Evolutionary conservation across 2,888 invertebrate species (phyloP), one percentile per base, ranked within the genome.

Genomic region (Agriotes lineatus): DNA sequence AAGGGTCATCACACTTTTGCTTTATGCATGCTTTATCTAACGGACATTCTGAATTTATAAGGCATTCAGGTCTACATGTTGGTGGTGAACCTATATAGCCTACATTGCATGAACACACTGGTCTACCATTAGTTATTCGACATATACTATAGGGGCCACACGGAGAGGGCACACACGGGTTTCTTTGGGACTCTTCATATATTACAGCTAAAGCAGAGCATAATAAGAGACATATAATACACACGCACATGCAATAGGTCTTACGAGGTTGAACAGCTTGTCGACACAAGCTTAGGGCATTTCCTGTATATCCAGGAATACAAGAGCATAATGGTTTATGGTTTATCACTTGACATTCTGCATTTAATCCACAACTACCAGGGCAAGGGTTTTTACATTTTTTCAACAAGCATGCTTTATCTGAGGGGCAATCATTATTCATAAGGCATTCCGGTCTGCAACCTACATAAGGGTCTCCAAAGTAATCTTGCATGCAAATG

Each of bases 391-490:
- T 90, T 79, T 88, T 87, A 81, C 94, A 94, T 85, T 92, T 93
- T 82, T 92, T 91, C 82, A 90, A 91, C 71, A 90, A 87, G 85
- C 95, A 95, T 64, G 93, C 91, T 82, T 86, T 89, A 74, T 90
- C 88, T 75, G 87, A 86, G 73, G 90, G 86, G 81, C 94, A 94
- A 79, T 93, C 93, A 59, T 89, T 89, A 81, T 93, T 93, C 84
- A 92, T 90, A 44, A 92, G 88, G 81, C 93, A 94, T 86, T 93
- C 92, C n/a, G 93, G 93, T 75, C 93, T 88, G 82, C 94, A 94
- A 44, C 92, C 92, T 70, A 87, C 86, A 82, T 93, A 93, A 25
- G 94, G 93, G 84, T 94, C 93, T 56, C 94, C 94, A 75, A 89
- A 88, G 84, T 92, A 93, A 75, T 90, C 90, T 69, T 90, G 88